Conservation (phyloP, 2,113 vertebrate species). For the Cyprinodon brontotheroides region DNA sequence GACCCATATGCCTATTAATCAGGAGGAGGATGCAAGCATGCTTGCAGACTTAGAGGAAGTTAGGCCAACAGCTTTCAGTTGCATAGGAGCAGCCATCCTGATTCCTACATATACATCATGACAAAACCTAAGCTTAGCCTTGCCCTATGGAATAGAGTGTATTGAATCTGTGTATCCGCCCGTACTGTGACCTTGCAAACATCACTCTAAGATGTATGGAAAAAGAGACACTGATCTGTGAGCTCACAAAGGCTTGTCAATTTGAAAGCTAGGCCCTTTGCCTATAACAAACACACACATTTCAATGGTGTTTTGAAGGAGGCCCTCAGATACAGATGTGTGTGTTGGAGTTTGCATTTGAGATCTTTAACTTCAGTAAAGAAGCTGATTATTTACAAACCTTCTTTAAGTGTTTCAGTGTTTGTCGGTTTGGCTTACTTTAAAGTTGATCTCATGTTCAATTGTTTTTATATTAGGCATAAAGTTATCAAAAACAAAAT, state of each 20-base stretch:
- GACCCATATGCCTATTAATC: slow-evolving; percentile 40
- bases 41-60: slow-evolving; percentile 28
- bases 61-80: slow-evolving; percentile 29
- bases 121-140: slow-evolving; percentile 14
- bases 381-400: not conserved
- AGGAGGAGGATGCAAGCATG: slow-evolving; percentile 24
- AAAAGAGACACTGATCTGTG: slow-evolving; percentile 25
- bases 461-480: too few species aligned
- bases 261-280: slow-evolving; percentile 31
- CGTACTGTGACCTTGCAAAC: slow-evolving; percentile 49
- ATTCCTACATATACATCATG: slow-evolving; percentile 3
- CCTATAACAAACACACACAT: slow-evolving; percentile 15
- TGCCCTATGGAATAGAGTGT: slow-evolving; percentile 8
- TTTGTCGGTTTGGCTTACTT: too few species aligned
- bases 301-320: not conserved
- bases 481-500: too few species aligned
- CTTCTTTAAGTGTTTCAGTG: not conserved
- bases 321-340: slow-evolving; percentile 8
- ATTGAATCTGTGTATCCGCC: slow-evolving; percentile 29
- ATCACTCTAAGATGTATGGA: slow-evolving; percentile 37
- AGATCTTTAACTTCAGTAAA: too few species aligned
- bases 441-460: too few species aligned
- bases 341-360: not conserved
- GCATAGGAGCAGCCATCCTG: slow-evolving; percentile 19
- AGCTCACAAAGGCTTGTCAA: not conserved